Conservation (phyloP, 2,888 invertebrate species). For the Priapulus caudatus region DNA sequence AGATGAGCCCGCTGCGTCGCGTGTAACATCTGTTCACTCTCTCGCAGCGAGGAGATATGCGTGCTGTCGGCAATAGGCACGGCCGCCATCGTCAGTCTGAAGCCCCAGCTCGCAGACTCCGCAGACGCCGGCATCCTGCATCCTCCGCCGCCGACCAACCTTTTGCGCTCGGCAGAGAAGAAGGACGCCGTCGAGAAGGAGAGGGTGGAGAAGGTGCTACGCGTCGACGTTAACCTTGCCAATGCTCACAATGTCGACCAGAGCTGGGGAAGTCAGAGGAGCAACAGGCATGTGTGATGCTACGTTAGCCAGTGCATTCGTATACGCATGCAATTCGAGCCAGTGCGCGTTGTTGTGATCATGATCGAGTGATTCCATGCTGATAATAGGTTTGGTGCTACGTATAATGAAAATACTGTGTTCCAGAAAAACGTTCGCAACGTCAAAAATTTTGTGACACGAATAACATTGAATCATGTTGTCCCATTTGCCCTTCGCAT, state of each 20-base stretch:
- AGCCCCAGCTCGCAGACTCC: constrained; percentile 6
- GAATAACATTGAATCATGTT: too few relatives aligned
- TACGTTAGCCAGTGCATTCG: too few relatives aligned
- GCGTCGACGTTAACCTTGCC: constrained; percentile 34
- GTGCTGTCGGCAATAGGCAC: constrained; percentile 86
- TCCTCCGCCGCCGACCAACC: constrained; percentile 17
- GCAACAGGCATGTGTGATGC: constrained; percentile 31
- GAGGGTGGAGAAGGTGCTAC: constrained; percentile 27
- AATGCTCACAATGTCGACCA: constrained; percentile 24
- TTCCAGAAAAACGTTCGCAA: too few relatives aligned
- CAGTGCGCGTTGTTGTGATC: too few relatives aligned
- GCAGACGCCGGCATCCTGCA: constrained; percentile 6
- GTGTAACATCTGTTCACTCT: too few relatives aligned
- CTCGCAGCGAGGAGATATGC: constrained; percentile 89
- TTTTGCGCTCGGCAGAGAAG: constrained; percentile 16
- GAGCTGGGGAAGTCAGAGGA: constrained; percentile 4
- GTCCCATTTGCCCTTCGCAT: too few relatives aligned
- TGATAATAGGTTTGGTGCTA: too few relatives aligned
- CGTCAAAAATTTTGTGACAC: too few relatives aligned
- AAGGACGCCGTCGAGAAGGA: constrained; percentile 16
- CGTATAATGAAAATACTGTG: too few relatives aligned
- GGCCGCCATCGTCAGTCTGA: constrained; percentile 55
- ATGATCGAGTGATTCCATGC: too few relatives aligned
- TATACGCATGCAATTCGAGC: too few relatives aligned
- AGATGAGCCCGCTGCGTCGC: too few relatives aligned